These are phyloP conservation scores for Columba guinea DNA, from an alignment of 2,797 vertebrate genomes.

Conservation along the genomic window DNA sequence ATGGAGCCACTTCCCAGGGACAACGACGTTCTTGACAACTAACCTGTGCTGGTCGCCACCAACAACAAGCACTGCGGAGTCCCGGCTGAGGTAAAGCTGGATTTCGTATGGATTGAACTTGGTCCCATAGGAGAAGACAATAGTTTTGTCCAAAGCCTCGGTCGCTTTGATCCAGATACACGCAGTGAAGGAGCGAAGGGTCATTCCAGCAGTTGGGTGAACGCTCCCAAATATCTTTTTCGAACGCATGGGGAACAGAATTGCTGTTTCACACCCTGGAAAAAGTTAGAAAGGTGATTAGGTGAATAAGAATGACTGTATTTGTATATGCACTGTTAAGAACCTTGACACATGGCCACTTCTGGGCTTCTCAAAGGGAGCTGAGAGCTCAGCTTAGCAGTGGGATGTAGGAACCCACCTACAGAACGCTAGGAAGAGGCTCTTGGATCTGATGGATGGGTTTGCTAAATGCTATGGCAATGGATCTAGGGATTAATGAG, in stretches of 20 bases:
- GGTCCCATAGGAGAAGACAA: slow-evolving; percentile 91
- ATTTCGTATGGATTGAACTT: slow-evolving; percentile 88
- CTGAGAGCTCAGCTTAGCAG: neutral
- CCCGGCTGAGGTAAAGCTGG: slow-evolving; percentile 86
- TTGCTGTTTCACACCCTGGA: slow-evolving; percentile 88
- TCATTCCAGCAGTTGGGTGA: slow-evolving; percentile 76
- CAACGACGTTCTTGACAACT: slow-evolving; percentile 62
- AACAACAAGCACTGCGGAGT: slow-evolving; percentile 79
- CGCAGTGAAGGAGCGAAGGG: slow-evolving; percentile 82
- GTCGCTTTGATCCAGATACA: slow-evolving; percentile 93
- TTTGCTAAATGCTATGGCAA: fast-evolving
- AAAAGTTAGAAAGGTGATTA: neutral
- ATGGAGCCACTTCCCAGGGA: slow-evolving; percentile 83
- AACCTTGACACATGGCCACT: fast-evolving
- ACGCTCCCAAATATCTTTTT: slow-evolving; percentile 87
- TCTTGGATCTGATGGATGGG: neutral
- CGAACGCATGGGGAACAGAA: slow-evolving; percentile 96
- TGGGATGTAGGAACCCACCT: neutral
- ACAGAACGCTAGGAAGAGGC: neutral
- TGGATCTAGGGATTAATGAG: fast-evolving
- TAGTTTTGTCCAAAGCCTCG: slow-evolving; percentile 85
- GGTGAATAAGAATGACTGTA: neutral
- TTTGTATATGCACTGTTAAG: neutral
- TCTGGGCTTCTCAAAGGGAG: neutral
- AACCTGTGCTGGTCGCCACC: slow-evolving; percentile 82